Base-by-base conservation (phyloP, 1,140 invertebrate species). In the Atta cephalotes region DNA sequence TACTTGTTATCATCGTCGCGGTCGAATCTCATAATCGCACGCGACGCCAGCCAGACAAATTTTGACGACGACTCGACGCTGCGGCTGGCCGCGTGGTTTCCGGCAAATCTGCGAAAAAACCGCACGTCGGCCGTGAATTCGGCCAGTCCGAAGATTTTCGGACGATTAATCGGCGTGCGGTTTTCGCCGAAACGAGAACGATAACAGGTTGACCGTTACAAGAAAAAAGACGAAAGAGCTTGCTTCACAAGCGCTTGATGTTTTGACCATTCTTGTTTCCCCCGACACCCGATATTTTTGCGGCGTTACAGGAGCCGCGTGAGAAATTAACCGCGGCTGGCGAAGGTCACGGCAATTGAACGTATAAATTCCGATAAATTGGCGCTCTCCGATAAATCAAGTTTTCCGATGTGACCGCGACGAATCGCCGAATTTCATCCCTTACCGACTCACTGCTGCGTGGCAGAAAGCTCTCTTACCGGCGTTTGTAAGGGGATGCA, bases 361-460 rank as follows among this genome's bases (percentile, higher is more conserved):
- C 88, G 88, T 91, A 93, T 91, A 91, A 93, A 92, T 89, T 92
- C 90, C 88, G 91, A 93, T 92, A 92, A 92, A 94, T 93, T 90
- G 85, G 89, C 71, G 89, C 87, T 88, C 88, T 21, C 66, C 85
- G 89, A 92, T 92, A 91, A 93, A 92, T 90, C 88, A 85, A 79
- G 84, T 89, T 89, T 87, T 68, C 78, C 85, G 88, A 89, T 87
- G 70, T 63, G 60, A 89, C 89, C 88, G 72, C 84, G 68, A 68
- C 65, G 68, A 71, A 81, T 66, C 58, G 49, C 63, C 62, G 35
- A 28, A 82, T 79, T 68, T 77, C 66, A 81, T 60, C 65, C 66
- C 65, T 91, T 91, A 91, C 89, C 89, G 89, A 90, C 89, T 18
- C 71, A 14, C 28, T 76, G 18, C n/a, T 10, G 16, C 56, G 35